Evolutionary conservation across 2,113 vertebrate genomes (phyloP), one percentile per base, ranked within the genome.

Genomic region (Merops nubicus): DNA sequence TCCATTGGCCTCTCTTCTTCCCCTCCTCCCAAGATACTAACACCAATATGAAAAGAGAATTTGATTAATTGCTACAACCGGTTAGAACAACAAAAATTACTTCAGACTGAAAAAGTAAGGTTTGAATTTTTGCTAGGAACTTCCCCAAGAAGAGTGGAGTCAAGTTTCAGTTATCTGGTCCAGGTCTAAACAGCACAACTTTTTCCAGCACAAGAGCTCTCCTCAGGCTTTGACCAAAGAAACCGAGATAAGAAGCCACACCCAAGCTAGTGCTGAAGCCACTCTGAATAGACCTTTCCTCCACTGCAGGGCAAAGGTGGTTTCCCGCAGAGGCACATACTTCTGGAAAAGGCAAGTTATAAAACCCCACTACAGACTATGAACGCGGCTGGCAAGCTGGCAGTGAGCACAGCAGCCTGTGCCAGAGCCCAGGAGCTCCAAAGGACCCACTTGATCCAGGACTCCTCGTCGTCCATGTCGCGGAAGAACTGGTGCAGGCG

Each of bases 401-500:
- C 36, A 60, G 50, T 4, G 33, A 64, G 40, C 63, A 53, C 7
- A 2, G 1, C 15, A 5, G 31, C 79, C 28, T 12, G 23, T 2
- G 3, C 4, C 19, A 36, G 47, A 45, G 38, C 38, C 3, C 7
- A 1, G 40, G 63, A 29, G 3, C 15, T 11, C 10, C 33, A 29
- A 36, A 34, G 43, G 8, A 95, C 99, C 33, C 97, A 99, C 99
- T 99, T 99, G 96, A 99, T 99, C 99, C 99, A 99, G 53, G 99
- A 99, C 93, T 99, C 99, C 79, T 99, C 99, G 2, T 99, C 99
- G 1, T 99, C 99, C 98, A 99, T 98, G 93, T 99, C 99, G 12
- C 99, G 98, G 98, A 99, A 99, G 97, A 99, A 99, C 98, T 99
- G 99, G 89, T 99, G 99, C 97, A 99, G 97, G 40, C 99, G 99